Evolutionary conservation across 2,113 vertebrate genomes (phyloP).

Genomic region (Meles meles): DNA sequence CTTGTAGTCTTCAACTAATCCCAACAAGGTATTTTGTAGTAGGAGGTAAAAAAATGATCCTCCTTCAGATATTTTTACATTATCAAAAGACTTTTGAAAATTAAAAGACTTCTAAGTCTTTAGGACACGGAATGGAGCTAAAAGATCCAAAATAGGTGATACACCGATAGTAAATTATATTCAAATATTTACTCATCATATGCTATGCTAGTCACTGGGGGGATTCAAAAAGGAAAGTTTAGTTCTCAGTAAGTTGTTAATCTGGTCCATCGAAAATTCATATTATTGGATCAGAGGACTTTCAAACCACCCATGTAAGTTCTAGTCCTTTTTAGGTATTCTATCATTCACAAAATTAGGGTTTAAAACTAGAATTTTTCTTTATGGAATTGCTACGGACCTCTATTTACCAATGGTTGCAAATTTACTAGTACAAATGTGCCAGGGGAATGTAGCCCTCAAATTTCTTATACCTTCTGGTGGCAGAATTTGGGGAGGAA

Average conservation of each 20-base stretch:
- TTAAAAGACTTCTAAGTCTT: not conserved
- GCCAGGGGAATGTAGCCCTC: not conserved
- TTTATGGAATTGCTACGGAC: not conserved
- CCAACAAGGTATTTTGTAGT: not conserved
- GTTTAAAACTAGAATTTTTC: conserved; percentile 3
- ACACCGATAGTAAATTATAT: not conserved
- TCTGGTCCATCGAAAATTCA: not conserved
- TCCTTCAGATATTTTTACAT: not conserved
- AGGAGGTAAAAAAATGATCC: not conserved
- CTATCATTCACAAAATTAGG: not conserved
- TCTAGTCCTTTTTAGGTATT: not conserved
- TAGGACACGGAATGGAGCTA: not conserved
- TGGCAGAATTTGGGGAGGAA: not conserved
- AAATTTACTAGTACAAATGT: not conserved
- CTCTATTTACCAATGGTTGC: not conserved
- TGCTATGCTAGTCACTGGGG: not conserved
- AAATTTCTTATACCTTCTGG: not conserved
- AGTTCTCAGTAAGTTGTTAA: not conserved
- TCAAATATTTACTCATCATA: not conserved
- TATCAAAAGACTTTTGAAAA: conserved; percentile 4
- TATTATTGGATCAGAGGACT: not conserved
- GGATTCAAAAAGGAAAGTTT: not conserved
- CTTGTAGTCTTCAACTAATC: not conserved
- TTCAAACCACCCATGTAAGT: not conserved
- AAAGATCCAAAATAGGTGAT: not conserved